Conservation (phyloP, 2,797 vertebrate genomes). For the Neosilurus mollespiculum region DNA sequence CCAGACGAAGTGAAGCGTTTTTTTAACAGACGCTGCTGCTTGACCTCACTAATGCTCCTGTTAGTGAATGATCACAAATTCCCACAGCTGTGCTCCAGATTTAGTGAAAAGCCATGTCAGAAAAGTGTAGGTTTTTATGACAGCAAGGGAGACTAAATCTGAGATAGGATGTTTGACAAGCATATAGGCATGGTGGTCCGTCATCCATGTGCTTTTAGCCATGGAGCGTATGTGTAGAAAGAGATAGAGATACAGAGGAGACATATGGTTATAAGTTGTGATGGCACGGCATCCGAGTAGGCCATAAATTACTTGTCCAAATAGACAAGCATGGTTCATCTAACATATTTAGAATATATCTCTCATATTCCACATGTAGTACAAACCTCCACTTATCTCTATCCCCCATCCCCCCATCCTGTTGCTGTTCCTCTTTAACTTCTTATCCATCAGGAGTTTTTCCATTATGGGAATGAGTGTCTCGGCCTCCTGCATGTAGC, state of each 20-base stretch:
- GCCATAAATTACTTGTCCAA: slow-evolving; percentile 27
- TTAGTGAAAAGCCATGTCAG: not conserved
- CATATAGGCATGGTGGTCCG: not conserved
- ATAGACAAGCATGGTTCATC: slow-evolving; percentile 15
- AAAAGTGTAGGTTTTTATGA: not conserved
- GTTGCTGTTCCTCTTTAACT: slow-evolving; percentile 23
- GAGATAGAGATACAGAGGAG: slow-evolving; percentile 4
- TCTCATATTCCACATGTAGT: not conserved
- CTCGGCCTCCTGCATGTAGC: slow-evolving; percentile 36
- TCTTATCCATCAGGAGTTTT: slow-evolving; percentile 36
- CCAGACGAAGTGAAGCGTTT: not conserved
- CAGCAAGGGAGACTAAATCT: not conserved
- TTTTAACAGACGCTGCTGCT: not conserved
- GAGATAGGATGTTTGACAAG: not conserved
- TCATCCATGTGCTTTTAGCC: not conserved
- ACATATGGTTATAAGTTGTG: slow-evolving; percentile 9
- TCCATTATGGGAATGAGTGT: slow-evolving; percentile 25
- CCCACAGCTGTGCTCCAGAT: not conserved
- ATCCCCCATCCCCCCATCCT: not conserved
- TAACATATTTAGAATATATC: slow-evolving; percentile 15
- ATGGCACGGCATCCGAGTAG: slow-evolving; percentile 24
- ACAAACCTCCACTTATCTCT: slow-evolving; percentile 1
- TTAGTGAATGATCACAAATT: not conserved
- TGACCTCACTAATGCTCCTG: not conserved
- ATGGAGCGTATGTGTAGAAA: not conserved